phyloP scores from a whole-genome alignment of 2,113 vertebrate species.

The Pseudorectes ferrugineus region DNA sequence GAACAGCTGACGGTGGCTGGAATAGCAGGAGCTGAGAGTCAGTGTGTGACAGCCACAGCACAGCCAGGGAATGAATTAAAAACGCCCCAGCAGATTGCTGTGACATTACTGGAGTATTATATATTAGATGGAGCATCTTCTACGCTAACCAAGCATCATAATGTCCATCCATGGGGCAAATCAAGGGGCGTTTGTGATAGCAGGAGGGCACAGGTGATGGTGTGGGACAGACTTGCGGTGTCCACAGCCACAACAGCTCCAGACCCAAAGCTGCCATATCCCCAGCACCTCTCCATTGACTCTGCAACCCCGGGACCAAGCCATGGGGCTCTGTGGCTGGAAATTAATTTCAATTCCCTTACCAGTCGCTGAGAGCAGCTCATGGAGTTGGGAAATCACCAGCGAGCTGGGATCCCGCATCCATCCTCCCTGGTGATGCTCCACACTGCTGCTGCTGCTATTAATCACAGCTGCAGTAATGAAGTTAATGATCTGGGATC shows the following conservation, averaged over 20 bases:
- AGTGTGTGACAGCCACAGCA: background rate
- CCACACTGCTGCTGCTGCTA: background rate
- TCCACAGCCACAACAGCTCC: background rate
- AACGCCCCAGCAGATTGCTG: background rate
- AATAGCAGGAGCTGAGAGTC: background rate
- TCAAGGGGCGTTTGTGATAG: background rate
- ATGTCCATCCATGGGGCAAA: background rate
- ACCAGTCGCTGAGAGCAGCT: background rate
- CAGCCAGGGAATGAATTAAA: background rate
- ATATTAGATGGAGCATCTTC: background rate
- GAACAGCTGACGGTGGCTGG: background rate
- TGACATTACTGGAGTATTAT: background rate
- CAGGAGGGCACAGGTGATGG: background rate
- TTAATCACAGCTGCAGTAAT: constrained; percentile 30
- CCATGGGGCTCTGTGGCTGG: background rate
- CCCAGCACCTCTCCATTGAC: background rate
- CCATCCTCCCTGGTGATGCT: background rate
- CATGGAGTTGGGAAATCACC: background rate
- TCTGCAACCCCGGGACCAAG: background rate
- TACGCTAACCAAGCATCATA: rapidly evolving
- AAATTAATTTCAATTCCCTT: background rate
- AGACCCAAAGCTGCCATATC: background rate
- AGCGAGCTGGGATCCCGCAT: rapidly evolving
- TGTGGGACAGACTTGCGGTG: rapidly evolving
- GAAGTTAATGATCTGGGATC: constrained; percentile 4